Evolutionary conservation across 2,797 vertebrate species (phyloP).

Genomic region (Syngnathus rostellatus): DNA sequence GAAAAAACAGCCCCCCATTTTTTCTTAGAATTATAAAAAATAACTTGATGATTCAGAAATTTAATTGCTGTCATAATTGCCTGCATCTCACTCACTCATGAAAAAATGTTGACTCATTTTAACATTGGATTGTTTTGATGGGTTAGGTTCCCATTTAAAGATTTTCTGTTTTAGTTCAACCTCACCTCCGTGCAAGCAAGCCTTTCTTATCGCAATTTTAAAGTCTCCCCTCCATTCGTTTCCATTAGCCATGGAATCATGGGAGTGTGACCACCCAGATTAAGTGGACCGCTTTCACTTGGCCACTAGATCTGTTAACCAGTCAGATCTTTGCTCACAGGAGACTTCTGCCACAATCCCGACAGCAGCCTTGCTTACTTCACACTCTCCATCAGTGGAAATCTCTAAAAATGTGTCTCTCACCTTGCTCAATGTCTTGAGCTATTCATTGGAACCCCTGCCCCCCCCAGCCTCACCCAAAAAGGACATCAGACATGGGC

Average conservation of each 20-base stretch:
- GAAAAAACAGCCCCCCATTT: background rate
- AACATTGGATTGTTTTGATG: constrained; percentile 16
- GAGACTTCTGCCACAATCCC: constrained; percentile 24
- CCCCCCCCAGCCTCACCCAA: constrained; percentile 4
- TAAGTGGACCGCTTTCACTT: constrained; percentile 47
- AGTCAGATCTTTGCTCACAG: constrained; percentile 45
- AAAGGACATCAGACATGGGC: constrained; percentile 38
- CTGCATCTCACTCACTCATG: background rate
- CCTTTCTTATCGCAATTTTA: constrained; percentile 7
- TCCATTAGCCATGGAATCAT: constrained; percentile 27
- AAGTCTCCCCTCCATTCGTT: constrained; percentile 28
- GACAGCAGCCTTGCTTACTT: constrained; percentile 28
- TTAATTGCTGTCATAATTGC: background rate
- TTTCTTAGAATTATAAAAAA: background rate
- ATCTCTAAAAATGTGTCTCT: constrained; percentile 15
- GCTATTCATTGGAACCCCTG: constrained; percentile 25
- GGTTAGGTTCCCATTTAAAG: background rate
- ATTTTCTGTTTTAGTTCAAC: background rate
- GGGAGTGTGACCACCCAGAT: constrained; percentile 40
- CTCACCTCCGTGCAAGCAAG: background rate
- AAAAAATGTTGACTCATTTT: constrained; percentile 46
- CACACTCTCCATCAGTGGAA: constrained; percentile 15
- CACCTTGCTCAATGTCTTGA: constrained; percentile 4
- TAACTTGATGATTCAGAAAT: background rate
- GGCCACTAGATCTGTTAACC: constrained; percentile 46